Conservation (phyloP, 35 echinoderm and acorn worm species). For the Heliocidaris tuberculata region DNA sequence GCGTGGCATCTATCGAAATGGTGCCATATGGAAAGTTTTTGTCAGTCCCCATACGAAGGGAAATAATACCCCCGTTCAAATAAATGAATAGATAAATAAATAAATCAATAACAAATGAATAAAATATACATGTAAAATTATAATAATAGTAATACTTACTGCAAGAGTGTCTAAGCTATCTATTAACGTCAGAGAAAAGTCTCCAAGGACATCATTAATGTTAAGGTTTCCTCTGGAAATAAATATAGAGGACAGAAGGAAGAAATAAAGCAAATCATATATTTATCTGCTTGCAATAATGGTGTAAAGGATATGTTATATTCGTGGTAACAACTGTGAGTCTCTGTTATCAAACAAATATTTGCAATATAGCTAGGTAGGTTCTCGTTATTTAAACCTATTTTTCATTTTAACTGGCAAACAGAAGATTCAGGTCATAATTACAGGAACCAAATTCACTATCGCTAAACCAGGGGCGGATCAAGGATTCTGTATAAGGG, state of each 20-base stretch:
- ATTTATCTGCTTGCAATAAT: neutral
- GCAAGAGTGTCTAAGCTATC: slow-evolving; percentile 93
- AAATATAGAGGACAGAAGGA: neutral
- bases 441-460: too few relatives aligned
- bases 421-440: too few relatives aligned
- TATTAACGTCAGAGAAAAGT: slow-evolving; percentile 89
- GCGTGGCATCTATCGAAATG: neutral
- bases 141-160: slow-evolving; percentile 68
- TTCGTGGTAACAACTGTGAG: too few relatives aligned
- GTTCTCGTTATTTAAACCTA: neutral
- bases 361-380: neutral
- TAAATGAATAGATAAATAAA: too few relatives aligned
- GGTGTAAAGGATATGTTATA: neutral
- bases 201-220: slow-evolving; percentile 99
- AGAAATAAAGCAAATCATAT: neutral
- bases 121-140: slow-evolving; percentile 38
- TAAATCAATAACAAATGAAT: slow-evolving; percentile 21
- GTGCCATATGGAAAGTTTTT: neutral
- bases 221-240: slow-evolving; percentile 71
- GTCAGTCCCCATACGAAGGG: too few relatives aligned
- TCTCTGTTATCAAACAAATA: neutral
- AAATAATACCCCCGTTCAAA: too few relatives aligned
- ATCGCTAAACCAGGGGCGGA: too few relatives aligned
- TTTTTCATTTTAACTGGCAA: too few relatives aligned
- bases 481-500: too few relatives aligned